Base-by-base conservation (phyloP, 2,113 vertebrate genomes). In the Paracyprichromis sp. region DNA sequence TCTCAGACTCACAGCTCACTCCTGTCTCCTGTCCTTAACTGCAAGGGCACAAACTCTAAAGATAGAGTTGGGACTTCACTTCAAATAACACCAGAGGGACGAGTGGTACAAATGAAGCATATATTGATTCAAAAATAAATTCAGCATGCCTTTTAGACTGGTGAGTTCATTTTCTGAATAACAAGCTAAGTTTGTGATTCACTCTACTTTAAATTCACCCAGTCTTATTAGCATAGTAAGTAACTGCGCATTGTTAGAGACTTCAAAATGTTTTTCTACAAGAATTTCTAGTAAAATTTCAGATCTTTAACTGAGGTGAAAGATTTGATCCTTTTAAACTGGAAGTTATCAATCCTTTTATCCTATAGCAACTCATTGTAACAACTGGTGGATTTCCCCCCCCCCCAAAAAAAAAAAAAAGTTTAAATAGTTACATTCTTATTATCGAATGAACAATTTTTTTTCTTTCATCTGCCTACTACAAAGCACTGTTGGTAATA, bases 1-100 rank as follows among this genome's bases (percentile, higher is more conserved):
- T 63, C 59, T 91, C 82, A 85, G 81, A 56, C 61, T 89, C 84
- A 90, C 86, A 61, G 76, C 80, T 83, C 57, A 29, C 81, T 36
- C 26, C 26, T 26, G 53, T 84, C 87, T 80, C 57, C 26, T 34
- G 34, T 56, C 50, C 38, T 78, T 56, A 80, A 59, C 17, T 80
- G 34, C 73, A 81, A 86, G 21, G 7, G 11, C 29, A 36, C n/a
- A 83, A 83, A 78, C 47, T 29, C 14, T 80, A 52, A 17, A 69
- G 36, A 79, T 56, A 80, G 54, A 56, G 38, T 43, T 31, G 36
- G 36, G 66, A 47, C 66, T 84, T 71, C 38, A 53, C 83, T 40
- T 76, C 21, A 26, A 26, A 31, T 56, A 43, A 45, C 26, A 31
- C 24, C 66, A 26, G 53, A 56, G 71, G n/a, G 59, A 69, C 13